Evolutionary conservation across 2,113 vertebrate species (phyloP), one percentile per base, ranked within the genome.

Genomic region (Prunella himalayana): DNA sequence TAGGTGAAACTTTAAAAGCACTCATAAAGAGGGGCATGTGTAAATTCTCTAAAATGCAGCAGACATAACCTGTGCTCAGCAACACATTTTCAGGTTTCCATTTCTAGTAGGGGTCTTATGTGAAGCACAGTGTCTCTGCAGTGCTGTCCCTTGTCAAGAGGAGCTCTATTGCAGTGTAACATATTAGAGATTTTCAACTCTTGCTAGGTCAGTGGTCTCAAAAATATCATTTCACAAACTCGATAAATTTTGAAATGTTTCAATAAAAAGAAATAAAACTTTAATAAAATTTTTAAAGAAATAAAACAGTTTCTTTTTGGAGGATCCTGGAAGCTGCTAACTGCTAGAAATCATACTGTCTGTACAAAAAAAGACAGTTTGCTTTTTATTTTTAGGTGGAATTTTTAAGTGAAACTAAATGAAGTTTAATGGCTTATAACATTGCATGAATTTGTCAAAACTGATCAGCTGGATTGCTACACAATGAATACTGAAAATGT

Each of bases 381-480:
- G 54, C 88, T 94, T 97, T 96, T 77, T 83, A 87, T 96, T 96
- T 92, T 94, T 92, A 82, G 77, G 83, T 95, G 65, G 85, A 94
- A 93, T 96, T 97, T 96, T 95, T 53, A 88, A 95, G 93, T 92
- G 61, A 96, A 92, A 85, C 59, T 93, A 87, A 93, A 78, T 97
- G 85, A 96, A 95, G 86, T 97, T 97, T 97, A 97, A 92, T 97
- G 96, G 86, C 87, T 96, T 96, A 86, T 84, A 94, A 86, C 91
- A 91, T 96, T 95, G 89, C 91, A 93, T 96, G 95, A 93, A 97
- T 97, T 97, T 97, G 95, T 95, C 96, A 97, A 95, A 94, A 93
- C 93, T 94, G 65, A 94, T 95, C 97, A 96, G 79, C 90, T 96
- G 84, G 82, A 95, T 92, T 97, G 87, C 86, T 93, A 69, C 76